These are phyloP conservation scores for Melanotaenia parkinsoni DNA, from an alignment of 2,797 vertebrate species.

Conservation along the genomic window DNA sequence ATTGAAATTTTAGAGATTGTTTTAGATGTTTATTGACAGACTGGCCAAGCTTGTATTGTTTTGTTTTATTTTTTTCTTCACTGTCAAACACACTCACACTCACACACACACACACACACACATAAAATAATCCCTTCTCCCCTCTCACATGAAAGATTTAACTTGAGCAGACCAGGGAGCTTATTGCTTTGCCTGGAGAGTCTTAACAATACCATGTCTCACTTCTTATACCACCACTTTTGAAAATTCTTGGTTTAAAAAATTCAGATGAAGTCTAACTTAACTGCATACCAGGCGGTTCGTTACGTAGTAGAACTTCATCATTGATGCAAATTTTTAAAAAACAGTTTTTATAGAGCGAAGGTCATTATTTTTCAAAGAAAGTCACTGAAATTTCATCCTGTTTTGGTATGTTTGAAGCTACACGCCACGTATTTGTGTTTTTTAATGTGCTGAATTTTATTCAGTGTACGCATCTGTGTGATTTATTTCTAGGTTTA, in stretches of 20 bases:
- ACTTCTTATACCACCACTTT: constrained; percentile 28
- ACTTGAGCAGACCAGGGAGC: constrained; percentile 50
- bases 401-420: neutral
- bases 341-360: constrained; percentile 9
- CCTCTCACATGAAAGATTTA: constrained; percentile 65
- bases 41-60: constrained; percentile 1
- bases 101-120: constrained; percentile 2
- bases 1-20: neutral
- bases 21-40: constrained; percentile 15
- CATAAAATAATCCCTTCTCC: constrained; percentile 24
- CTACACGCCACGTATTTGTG: neutral
- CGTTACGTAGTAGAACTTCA: constrained; percentile 25
- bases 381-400: neutral
- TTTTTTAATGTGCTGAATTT: neutral
- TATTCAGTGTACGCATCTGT: neutral
- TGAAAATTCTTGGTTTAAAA: constrained; percentile 50
- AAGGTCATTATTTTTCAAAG: constrained; percentile 5
- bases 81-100: neutral
- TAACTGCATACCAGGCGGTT: constrained; percentile 41
- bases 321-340: constrained; percentile 9
- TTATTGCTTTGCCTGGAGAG: constrained; percentile 51
- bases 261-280: constrained; percentile 35
- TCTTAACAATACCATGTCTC: constrained; percentile 27
- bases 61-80: neutral
- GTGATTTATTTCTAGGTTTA: constrained; percentile 33